These are phyloP conservation scores for Gorsachius magnificus DNA, from an alignment of 2,797 vertebrate genomes.

Conservation along the genomic window DNA sequence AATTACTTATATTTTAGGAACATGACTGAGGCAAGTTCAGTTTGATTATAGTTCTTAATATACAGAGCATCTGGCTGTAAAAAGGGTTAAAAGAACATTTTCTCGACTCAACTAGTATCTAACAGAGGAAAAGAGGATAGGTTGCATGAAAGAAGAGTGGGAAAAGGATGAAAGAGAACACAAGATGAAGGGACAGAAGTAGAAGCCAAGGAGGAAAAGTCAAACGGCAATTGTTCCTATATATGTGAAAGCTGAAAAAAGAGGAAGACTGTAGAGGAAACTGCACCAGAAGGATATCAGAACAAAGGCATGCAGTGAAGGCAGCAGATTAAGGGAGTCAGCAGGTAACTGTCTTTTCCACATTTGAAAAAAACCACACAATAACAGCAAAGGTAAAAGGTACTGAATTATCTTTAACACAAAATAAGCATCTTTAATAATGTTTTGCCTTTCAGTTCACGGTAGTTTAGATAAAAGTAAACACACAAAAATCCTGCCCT, in stretches of 20 bases:
- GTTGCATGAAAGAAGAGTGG: background rate
- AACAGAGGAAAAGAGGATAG: background rate
- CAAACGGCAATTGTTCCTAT: background rate
- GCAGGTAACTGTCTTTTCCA: background rate
- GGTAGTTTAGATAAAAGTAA: background rate
- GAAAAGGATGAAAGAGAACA: background rate
- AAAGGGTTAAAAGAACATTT: background rate
- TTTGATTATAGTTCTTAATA: background rate
- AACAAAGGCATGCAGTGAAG: fast-evolving
- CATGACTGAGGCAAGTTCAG: background rate
- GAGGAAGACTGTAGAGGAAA: background rate
- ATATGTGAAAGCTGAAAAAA: background rate
- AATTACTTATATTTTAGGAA: background rate
- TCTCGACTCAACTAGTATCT: background rate
- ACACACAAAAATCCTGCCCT: background rate
- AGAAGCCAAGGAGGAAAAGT: background rate
- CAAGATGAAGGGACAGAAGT: background rate
- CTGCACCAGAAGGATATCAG: background rate
- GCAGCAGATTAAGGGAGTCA: background rate
- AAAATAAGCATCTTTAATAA: background rate
- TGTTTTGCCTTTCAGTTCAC: background rate
- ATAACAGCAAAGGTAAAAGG: background rate
- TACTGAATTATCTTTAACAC: background rate
- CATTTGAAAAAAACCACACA: background rate
- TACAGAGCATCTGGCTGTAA: background rate